Conservation (phyloP, 2,888 invertebrate species). For the Drosophila prolongata region DNA sequence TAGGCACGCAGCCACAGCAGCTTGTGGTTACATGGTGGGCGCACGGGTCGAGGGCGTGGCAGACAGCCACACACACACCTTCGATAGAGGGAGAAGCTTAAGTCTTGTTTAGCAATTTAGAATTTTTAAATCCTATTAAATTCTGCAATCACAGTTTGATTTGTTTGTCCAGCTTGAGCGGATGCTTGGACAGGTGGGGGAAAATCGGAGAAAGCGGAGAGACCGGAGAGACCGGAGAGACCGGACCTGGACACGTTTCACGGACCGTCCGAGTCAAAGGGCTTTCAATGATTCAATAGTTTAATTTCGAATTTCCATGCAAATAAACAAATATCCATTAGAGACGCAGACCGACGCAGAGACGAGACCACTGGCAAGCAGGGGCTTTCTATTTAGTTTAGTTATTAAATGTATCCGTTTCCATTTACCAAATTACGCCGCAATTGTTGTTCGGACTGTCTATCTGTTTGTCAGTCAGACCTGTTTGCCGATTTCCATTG, state of each 20-base stretch:
- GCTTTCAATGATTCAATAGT: slow-evolving; percentile 69
- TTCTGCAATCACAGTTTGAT: slow-evolving; percentile 72
- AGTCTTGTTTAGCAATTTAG: slow-evolving; percentile 71
- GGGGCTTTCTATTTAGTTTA: slow-evolving; percentile 62
- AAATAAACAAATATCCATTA: slow-evolving; percentile 62
- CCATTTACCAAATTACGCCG: slow-evolving; percentile 58
- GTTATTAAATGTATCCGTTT: slow-evolving; percentile 74
- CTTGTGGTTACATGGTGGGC: slow-evolving; percentile 60
- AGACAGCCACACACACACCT: slow-evolving; percentile 7
- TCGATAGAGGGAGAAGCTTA: slow-evolving; percentile 38
- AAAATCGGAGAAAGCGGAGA: slow-evolving; percentile 6
- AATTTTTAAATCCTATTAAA: slow-evolving; percentile 75
- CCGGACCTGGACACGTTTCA: slow-evolving; percentile 31
- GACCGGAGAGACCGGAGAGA: slow-evolving; percentile 1
- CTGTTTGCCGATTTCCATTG: slow-evolving; percentile 38
- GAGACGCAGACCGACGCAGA: neutral
- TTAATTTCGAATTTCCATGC: slow-evolving; percentile 56
- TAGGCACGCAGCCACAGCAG: slow-evolving; percentile 68
- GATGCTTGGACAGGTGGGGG: slow-evolving; percentile 8
- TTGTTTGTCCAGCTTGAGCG: slow-evolving; percentile 50
- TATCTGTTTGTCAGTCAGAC: slow-evolving; percentile 25
- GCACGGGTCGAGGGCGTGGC: slow-evolving; percentile 12
- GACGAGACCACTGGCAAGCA: slow-evolving; percentile 7
- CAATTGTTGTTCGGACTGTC: slow-evolving; percentile 44
- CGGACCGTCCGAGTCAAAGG: slow-evolving; percentile 47